These are phyloP conservation scores for Pocillopora meandrina DNA, from an alignment of 92 coral and sea anemone species.

Conservation along the genomic window DNA sequence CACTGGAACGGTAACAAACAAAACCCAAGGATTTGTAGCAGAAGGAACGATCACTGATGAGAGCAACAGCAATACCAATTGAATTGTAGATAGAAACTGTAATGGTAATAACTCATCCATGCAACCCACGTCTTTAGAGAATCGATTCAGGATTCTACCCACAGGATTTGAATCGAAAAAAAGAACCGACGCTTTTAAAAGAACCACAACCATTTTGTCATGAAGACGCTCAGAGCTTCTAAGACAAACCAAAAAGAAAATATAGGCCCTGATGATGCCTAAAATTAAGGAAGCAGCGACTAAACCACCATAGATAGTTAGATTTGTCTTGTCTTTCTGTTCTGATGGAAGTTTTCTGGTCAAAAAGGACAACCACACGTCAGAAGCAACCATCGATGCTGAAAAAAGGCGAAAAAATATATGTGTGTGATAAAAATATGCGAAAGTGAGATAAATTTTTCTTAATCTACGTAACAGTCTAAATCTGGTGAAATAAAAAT, in stretches of 20 bases:
- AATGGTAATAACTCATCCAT: conserved; percentile 15
- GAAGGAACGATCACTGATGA: conserved; percentile 3
- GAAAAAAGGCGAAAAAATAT: too few species aligned
- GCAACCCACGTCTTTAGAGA: not conserved
- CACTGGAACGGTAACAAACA: not conserved
- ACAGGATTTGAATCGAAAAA: too few species aligned
- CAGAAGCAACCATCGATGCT: not conserved
- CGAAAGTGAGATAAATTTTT: too few species aligned
- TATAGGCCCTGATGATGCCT: not conserved
- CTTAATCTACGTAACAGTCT: too few species aligned
- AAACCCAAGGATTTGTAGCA: conserved; percentile 15
- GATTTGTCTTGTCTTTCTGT: not conserved
- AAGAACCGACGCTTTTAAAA: too few species aligned
- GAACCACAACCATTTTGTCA: too few species aligned
- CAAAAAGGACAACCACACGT: not conserved
- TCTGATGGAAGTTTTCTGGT: not conserved
- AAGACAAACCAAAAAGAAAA: not conserved
- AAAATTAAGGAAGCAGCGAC: not conserved
- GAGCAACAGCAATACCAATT: not conserved
- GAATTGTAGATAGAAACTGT: not conserved
- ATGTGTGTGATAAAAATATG: too few species aligned
- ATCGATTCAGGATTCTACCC: too few species aligned
- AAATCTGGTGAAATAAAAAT: too few species aligned
- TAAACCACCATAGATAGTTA: not conserved
- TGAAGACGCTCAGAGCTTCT: not conserved